Evolutionary conservation across 2,888 invertebrate genomes (phyloP).

Genomic region (Trachelus iudaicus): DNA sequence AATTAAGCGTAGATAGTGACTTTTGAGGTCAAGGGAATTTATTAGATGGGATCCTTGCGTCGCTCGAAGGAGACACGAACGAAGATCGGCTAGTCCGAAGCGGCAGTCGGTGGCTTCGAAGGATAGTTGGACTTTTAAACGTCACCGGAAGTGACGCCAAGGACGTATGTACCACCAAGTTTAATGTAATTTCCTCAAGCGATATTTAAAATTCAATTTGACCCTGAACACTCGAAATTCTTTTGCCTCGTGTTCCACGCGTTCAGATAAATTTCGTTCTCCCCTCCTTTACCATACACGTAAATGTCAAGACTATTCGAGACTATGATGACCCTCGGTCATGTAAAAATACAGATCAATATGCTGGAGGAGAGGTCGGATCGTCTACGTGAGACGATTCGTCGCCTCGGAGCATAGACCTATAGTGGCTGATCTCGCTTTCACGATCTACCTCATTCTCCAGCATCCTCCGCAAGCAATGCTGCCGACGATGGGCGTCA

Average conservation of each 20-base stretch:
- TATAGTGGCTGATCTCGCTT: not conserved
- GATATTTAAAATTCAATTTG: not conserved
- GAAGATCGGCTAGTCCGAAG: not conserved
- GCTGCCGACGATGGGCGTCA: not conserved
- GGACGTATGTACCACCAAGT: not conserved
- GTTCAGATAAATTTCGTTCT: not conserved
- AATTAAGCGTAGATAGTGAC: conserved; percentile 12
- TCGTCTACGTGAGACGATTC: not conserved
- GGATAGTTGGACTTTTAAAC: not conserved
- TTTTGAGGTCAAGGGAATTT: conserved; percentile 59
- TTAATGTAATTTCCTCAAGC: not conserved
- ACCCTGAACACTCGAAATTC: not conserved
- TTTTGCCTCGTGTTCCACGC: not conserved
- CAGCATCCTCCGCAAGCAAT: not conserved
- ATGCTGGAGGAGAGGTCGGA: not conserved
- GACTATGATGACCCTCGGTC: no score
- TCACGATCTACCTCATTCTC: not conserved
- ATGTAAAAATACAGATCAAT: no score
- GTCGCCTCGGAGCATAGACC: not conserved
- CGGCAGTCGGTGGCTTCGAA: not conserved
- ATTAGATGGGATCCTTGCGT: conserved; percentile 1
- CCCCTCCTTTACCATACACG: not conserved
- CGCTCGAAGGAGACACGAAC: not conserved
- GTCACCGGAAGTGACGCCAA: not conserved
- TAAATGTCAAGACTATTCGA: not conserved